These are phyloP conservation scores for Rhizoglyphus robini DNA, from an alignment of 1,140 invertebrate species.

Conservation along the genomic window DNA sequence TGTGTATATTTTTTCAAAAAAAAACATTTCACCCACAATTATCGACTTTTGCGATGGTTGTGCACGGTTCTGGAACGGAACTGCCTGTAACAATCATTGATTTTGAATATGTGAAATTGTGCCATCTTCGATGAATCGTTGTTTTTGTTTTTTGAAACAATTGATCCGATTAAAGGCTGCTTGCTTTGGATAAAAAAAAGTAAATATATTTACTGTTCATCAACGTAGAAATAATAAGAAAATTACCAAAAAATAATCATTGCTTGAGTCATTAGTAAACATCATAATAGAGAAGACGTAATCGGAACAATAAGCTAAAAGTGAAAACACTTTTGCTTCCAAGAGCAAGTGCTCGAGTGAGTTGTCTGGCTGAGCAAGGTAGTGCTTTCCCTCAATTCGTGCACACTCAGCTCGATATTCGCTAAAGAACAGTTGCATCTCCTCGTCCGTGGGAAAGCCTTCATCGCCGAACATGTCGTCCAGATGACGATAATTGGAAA, in stretches of 20 bases:
- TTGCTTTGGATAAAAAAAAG: background rate
- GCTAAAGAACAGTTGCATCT: slow-evolving; percentile 9
- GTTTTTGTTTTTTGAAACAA: background rate
- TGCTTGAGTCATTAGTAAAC: background rate
- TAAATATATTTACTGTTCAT: background rate
- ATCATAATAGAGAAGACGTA: slow-evolving; percentile 4
- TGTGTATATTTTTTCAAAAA: no score
- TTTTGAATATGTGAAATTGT: background rate
- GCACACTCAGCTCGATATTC: background rate
- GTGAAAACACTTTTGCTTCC: background rate
- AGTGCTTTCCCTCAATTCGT: background rate
- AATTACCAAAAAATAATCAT: background rate
- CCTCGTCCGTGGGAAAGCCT: slow-evolving; percentile 14
- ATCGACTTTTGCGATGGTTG: no score
- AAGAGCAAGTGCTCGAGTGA: background rate
- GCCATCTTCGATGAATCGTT: background rate
- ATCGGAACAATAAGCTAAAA: background rate
- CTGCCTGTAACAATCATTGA: no score
- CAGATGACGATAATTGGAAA: slow-evolving; percentile 2
- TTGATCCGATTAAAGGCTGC: background rate
- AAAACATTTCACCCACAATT: no score
- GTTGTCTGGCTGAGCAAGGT: background rate
- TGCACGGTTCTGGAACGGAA: no score
- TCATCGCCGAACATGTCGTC: slow-evolving; percentile 11
- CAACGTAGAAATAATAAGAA: background rate